Percentiles rank a stretch among this genome's conserved stretches.
Evolutionary conservation across 2,888 invertebrate species (phyloP).

Genomic region (Drosophila diplacantha): DNA sequence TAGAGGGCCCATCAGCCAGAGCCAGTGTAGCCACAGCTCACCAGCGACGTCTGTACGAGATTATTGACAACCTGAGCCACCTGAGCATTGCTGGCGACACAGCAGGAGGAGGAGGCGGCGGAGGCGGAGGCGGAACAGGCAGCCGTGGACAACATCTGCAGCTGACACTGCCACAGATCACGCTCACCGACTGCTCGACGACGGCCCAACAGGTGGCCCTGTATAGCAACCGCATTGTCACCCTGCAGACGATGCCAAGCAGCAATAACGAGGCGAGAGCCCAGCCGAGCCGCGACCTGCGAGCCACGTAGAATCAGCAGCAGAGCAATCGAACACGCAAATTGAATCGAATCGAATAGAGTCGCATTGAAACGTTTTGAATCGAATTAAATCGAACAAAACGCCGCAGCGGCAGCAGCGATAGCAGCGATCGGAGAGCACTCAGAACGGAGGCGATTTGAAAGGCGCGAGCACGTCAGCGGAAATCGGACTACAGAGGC

Average conservation of each 20-base stretch:
- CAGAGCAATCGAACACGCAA: slow-evolving; percentile 2
- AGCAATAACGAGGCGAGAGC: slow-evolving; percentile 58
- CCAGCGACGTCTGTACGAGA: slow-evolving; percentile 54
- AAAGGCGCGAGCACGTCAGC: slow-evolving; percentile 53
- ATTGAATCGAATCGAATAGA: slow-evolving; percentile 26
- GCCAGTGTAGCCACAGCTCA: slow-evolving; percentile 12
- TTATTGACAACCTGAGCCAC: slow-evolving; percentile 72
- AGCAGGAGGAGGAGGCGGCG: not conserved
- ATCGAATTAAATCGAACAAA: slow-evolving; percentile 45
- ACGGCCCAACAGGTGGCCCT: slow-evolving; percentile 57
- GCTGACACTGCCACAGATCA: slow-evolving; percentile 71
- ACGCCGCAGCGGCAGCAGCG: slow-evolving; percentile 7
- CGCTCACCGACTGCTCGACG: slow-evolving; percentile 70
- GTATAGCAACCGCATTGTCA: slow-evolving; percentile 38
- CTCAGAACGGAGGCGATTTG: slow-evolving; percentile 9
- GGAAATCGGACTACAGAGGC: slow-evolving; percentile 43
- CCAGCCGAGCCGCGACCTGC: slow-evolving; percentile 43
- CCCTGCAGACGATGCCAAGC: slow-evolving; percentile 59
- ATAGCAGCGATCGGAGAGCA: slow-evolving; percentile 14
- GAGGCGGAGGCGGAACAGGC: not conserved
- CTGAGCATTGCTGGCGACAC: slow-evolving; percentile 56
- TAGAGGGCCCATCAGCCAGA: not conserved
- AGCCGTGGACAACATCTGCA: not conserved
- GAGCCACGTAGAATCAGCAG: slow-evolving; percentile 6
- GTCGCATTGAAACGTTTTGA: slow-evolving; percentile 23